A percentile compares a stretch with the other conserved stretches of the same genome.
Conservation (phyloP, 2,888 invertebrate genomes). For the Dromius quadrimaculatus region DNA sequence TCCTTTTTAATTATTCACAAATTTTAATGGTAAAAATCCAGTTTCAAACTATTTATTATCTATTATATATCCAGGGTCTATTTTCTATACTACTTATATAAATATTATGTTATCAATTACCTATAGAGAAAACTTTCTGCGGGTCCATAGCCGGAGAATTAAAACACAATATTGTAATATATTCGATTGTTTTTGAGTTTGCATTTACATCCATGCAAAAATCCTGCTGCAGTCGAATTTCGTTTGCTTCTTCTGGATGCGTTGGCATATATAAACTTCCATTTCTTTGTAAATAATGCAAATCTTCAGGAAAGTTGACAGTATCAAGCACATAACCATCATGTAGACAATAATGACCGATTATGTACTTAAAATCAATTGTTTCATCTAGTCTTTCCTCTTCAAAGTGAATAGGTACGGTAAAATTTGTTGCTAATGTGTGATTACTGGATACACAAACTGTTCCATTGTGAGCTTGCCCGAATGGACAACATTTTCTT, state of each 20-base stretch:
- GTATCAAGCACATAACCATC: conserved; percentile 16
- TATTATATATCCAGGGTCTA: too few species aligned
- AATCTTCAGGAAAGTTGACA: conserved; percentile 1
- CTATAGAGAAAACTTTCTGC: conserved; percentile 20
- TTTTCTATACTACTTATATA: too few species aligned
- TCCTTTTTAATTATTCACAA: too few species aligned
- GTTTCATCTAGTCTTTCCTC: neutral
- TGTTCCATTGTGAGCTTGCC: conserved; percentile 1
- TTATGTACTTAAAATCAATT: conserved; percentile 9
- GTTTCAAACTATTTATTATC: too few species aligned
- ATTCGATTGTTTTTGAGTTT: neutral
- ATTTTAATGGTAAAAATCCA: too few species aligned
- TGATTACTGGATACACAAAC: neutral
- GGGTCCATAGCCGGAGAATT: conserved; percentile 3
- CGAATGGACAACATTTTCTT: conserved; percentile 28
- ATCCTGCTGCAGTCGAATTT: conserved; percentile 6
- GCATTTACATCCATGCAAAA: conserved; percentile 21
- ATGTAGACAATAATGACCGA: conserved; percentile 18
- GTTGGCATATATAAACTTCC: conserved; percentile 30
- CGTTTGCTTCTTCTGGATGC: neutral
- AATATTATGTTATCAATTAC: conserved; percentile 11
- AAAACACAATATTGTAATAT: conserved; percentile 13
- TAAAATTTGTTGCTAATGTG: neutral
- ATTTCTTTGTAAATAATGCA: conserved; percentile 32
- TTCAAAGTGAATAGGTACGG: conserved; percentile 1